Evolutionary conservation across 2,797 vertebrate species (phyloP).

Genomic region (Ictinia mississippiensis): DNA sequence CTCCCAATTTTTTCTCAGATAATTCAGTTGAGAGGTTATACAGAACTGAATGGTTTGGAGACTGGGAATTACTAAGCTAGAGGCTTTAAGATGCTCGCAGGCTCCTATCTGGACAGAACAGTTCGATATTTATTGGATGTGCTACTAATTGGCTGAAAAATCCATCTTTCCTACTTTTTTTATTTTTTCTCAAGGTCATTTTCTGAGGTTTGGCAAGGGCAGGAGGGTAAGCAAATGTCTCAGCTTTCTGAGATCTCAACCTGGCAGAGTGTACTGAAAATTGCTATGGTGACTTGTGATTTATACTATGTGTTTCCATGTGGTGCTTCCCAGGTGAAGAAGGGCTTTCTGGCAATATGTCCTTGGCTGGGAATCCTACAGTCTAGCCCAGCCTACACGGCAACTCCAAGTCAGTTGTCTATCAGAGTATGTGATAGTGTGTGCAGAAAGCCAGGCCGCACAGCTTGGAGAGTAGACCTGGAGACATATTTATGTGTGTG

Average conservation of each 20-base stretch:
- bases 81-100: not conserved
- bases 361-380: not conserved
- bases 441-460: not conserved
- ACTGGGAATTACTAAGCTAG: not conserved
- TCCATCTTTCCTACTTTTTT: conserved; percentile 14
- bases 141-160: conserved; percentile 59
- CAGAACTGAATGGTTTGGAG: not conserved
- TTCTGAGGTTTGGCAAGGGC: conserved; percentile 20
- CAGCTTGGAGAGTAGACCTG: not conserved
- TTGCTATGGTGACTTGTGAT: not conserved
- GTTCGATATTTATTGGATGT: conserved; percentile 63
- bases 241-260: not conserved
- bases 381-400: not conserved
- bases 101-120: conserved; percentile 21
- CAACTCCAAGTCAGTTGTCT: not conserved
- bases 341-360: not conserved
- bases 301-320: accelerated
- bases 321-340: not conserved
- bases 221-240: not conserved
- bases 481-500: not conserved
- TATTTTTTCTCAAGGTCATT: not conserved
- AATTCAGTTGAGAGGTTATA: conserved; percentile 56
- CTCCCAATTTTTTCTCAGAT: conserved; percentile 55
- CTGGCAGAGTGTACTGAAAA: not conserved
- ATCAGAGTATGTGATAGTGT: not conserved